These are phyloP conservation scores for Atherinomorus stipes DNA, from an alignment of 2,113 vertebrate genomes.

Conservation along the genomic window DNA sequence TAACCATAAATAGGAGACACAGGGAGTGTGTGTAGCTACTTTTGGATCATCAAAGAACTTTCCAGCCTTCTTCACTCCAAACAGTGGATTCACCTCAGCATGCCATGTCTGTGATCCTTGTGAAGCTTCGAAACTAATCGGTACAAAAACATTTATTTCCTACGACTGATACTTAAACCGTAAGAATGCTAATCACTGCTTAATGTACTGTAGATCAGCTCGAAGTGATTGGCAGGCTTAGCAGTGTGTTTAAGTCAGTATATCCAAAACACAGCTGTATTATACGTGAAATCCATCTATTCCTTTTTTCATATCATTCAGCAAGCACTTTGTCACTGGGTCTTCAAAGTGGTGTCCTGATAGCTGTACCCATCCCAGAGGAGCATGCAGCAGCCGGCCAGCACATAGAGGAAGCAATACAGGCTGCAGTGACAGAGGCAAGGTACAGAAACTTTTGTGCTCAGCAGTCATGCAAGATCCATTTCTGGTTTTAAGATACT, in stretches of 20 bases:
- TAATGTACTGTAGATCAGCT: neutral
- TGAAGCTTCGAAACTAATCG: slow-evolving; percentile 89
- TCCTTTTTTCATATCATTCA: slow-evolving; percentile 52
- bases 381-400: slow-evolving; percentile 82
- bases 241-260: neutral
- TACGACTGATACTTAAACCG: neutral
- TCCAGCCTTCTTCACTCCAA: slow-evolving; percentile 89
- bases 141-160: slow-evolving; percentile 66
- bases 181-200: neutral
- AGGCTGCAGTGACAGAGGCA: slow-evolving; percentile 83
- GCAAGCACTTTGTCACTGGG: slow-evolving; percentile 81
- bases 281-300: neutral
- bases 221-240: neutral
- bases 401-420: slow-evolving; percentile 86
- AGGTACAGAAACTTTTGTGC: slow-evolving; percentile 70
- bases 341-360: slow-evolving; percentile 86
- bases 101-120: slow-evolving; percentile 82
- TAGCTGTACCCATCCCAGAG: slow-evolving; percentile 89
- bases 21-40: slow-evolving; percentile 90
- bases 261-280: neutral
- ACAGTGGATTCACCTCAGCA: slow-evolving; percentile 87
- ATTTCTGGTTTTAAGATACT: slow-evolving; percentile 15
- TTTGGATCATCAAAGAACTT: slow-evolving; percentile 87
- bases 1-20: slow-evolving; percentile 85
- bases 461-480: neutral